Conservation (phyloP, 2,113 vertebrate species). For the Sceloporus tristichus region DNA sequence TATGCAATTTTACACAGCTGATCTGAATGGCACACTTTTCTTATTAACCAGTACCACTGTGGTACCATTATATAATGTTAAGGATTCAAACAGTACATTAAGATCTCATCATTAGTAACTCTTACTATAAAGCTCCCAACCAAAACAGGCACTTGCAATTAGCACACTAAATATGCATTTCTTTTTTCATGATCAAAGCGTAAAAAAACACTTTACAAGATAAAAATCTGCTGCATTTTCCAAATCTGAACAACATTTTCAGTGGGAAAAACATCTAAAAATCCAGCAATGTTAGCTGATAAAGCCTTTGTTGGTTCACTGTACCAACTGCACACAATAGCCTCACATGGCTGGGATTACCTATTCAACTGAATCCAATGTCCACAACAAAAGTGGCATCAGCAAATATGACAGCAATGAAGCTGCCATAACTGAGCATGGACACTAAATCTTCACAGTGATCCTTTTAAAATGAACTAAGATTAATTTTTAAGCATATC, state of each 20-base stretch:
- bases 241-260: constrained; percentile 11
- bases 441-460: constrained; percentile 19
- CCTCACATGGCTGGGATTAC: constrained; percentile 32
- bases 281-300: constrained; percentile 18
- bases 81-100: constrained; percentile 1
- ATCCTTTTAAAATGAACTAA: constrained; percentile 9
- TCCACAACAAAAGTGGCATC: constrained; percentile 32
- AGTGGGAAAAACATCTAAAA: constrained; percentile 10
- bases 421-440: background rate
- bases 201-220: background rate
- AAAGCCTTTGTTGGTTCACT: constrained; percentile 21
- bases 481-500: background rate
- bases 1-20: constrained; percentile 18
- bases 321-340: constrained; percentile 21
- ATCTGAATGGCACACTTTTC: background rate
- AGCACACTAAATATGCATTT: background rate
- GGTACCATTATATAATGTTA: background rate
- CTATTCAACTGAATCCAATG: constrained; percentile 11
- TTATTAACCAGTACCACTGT: background rate
- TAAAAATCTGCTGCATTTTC: background rate
- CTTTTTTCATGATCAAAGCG: background rate
- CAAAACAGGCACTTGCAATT: background rate
- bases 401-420: background rate
- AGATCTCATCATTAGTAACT: background rate
- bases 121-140: background rate